phyloP scores from a whole-genome alignment of 2,113 vertebrate species.

The Alethe diademata region DNA sequence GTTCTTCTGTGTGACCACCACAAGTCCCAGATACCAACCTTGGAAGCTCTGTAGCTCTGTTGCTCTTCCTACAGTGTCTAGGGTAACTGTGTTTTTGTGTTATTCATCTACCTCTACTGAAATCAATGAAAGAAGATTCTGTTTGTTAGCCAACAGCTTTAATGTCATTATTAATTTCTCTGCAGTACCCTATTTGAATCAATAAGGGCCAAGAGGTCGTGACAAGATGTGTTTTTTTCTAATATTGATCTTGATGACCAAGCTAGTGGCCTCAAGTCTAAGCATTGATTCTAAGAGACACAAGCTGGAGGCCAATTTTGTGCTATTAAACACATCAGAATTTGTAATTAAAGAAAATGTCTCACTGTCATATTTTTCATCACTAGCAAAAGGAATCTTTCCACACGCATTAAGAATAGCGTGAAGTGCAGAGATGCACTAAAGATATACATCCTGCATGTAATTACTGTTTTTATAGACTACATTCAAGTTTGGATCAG shows the following conservation, averaged over 20 bases:
- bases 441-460: neutral
- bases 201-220: conserved; percentile 74
- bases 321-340: conserved; percentile 71
- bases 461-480: neutral
- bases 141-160: conserved; percentile 55
- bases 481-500: neutral
- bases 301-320: conserved; percentile 68
- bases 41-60: neutral
- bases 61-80: neutral
- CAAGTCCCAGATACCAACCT: neutral
- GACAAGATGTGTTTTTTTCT: conserved; percentile 69
- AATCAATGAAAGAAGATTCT: conserved; percentile 59
- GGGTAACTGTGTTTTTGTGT: conserved; percentile 26
- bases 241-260: conserved; percentile 81
- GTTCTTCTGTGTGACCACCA: neutral
- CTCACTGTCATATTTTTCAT: conserved; percentile 68
- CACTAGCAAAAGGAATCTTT: conserved; percentile 52
- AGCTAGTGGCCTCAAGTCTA: conserved; percentile 73
- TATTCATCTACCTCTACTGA: conserved; percentile 51
- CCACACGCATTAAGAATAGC: conserved; percentile 35
- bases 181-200: conserved; percentile 69
- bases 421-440: conserved; percentile 30
- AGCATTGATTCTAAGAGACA: conserved; percentile 75
- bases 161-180: conserved; percentile 72
- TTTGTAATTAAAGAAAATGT: conserved; percentile 77